These are phyloP conservation scores for Pyxicephalus adspersus DNA, from an alignment of 2,113 vertebrate species.

Conservation along the genomic window DNA sequence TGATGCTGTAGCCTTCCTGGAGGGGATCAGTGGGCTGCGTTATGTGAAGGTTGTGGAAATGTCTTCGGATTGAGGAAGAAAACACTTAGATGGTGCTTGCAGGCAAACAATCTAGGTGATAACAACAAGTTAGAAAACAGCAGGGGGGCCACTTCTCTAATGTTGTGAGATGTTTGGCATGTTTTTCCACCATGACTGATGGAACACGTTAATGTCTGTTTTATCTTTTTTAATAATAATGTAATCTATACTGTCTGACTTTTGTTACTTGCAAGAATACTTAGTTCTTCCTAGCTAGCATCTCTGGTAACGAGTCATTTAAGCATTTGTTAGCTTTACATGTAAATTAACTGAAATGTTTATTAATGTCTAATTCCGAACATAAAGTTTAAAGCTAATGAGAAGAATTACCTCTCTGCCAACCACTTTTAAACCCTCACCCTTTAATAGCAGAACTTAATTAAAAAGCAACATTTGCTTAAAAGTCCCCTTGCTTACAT, in stretches of 20 bases:
- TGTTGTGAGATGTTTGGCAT: conserved; percentile 81
- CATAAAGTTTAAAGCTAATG: no score
- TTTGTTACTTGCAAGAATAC: neutral
- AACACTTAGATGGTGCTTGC: conserved; percentile 81
- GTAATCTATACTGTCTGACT: neutral
- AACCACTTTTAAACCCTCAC: no score
- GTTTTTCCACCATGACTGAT: conserved; percentile 74
- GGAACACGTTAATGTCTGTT: conserved; percentile 69
- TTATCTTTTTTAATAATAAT: conserved; percentile 70
- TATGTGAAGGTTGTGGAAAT: conserved; percentile 75
- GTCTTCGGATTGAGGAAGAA: conserved; percentile 77
- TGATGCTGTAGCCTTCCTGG: conserved; percentile 77
- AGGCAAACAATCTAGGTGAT: conserved; percentile 82
- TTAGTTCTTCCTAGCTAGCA: no score
- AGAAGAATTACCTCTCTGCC: no score
- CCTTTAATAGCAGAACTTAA: no score
- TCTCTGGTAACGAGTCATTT: no score
- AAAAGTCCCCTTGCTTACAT: no score
- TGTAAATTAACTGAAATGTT: no score
- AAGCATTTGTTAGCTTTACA: no score
- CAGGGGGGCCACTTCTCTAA: conserved; percentile 78
- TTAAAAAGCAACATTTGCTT: no score
- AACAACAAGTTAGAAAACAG: conserved; percentile 79
- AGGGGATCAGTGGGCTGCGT: conserved; percentile 79
- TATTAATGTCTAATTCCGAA: no score